A percentile compares a stretch with the other conserved stretches of the same genome.
phyloP scores from a whole-genome alignment of 2,888 invertebrate genomes.

The Spodoptera picta region DNA sequence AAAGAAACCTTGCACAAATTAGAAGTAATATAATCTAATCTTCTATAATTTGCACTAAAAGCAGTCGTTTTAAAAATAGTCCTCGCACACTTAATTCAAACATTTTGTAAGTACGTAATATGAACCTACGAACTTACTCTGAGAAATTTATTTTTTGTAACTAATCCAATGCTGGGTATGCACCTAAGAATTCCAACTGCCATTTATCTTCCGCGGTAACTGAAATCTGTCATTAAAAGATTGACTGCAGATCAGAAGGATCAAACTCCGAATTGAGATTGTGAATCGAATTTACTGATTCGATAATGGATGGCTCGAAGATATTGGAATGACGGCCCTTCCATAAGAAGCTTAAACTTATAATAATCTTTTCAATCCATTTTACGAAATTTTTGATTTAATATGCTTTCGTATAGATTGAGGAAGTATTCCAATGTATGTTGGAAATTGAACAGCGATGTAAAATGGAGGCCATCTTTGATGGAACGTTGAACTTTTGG shows the following conservation, averaged over 20 bases:
- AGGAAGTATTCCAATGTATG: background rate
- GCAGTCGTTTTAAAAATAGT: too few relatives aligned
- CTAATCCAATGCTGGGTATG: slow-evolving; percentile 13
- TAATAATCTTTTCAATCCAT: slow-evolving; percentile 35
- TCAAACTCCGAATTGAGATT: slow-evolving; percentile 49
- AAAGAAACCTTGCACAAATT: too few relatives aligned
- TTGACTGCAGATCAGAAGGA: slow-evolving; percentile 49
- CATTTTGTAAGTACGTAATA: too few relatives aligned
- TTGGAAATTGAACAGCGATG: too few relatives aligned
- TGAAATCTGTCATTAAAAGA: slow-evolving; percentile 47
- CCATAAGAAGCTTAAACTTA: slow-evolving; percentile 41
- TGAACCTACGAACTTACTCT: too few relatives aligned
- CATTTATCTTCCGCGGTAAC: slow-evolving; percentile 40
- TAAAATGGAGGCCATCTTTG: too few relatives aligned
- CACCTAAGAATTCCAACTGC: slow-evolving; percentile 24
- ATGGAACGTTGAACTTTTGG: too few relatives aligned
- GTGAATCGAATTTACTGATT: slow-evolving; percentile 55
- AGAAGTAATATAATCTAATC: too few relatives aligned
- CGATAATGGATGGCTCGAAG: slow-evolving; percentile 36
- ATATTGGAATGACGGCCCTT: slow-evolving; percentile 35
- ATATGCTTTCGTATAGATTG: slow-evolving; percentile 8
- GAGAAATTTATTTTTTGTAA: slow-evolving; percentile 4
- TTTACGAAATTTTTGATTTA: slow-evolving; percentile 27
- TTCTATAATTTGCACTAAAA: too few relatives aligned
- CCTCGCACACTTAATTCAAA: too few relatives aligned